These are phyloP conservation scores for Ornithoptera alexandrae DNA, from an alignment of 2,888 invertebrate species.

Conservation along the genomic window DNA sequence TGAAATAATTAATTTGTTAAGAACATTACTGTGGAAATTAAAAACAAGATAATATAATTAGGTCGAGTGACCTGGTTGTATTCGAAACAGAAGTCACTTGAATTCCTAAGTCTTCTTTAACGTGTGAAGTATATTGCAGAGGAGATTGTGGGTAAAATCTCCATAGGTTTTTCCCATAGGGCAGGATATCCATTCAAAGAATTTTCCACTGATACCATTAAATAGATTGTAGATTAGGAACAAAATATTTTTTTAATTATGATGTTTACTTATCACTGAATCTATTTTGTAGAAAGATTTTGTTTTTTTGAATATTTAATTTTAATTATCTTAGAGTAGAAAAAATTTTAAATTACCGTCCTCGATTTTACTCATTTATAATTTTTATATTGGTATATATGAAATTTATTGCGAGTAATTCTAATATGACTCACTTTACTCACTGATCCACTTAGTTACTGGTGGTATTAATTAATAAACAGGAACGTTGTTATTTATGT, in stretches of 20 bases:
- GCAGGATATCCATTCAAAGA: no score
- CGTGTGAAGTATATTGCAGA: no score
- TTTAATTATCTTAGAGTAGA: not conserved
- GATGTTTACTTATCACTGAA: not conserved
- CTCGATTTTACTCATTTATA: not conserved
- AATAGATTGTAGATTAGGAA: no score
- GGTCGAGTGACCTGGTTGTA: no score
- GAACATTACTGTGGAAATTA: not conserved
- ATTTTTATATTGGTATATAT: not conserved
- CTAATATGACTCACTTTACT: slow-evolving; percentile 4
- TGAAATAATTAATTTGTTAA: not conserved
- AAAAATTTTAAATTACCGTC: not conserved
- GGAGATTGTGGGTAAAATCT: no score
- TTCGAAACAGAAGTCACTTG: no score
- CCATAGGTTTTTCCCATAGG: no score
- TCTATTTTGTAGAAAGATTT: not conserved
- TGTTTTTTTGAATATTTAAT: not conserved
- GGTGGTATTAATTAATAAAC: slow-evolving; percentile 15
- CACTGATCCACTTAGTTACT: slow-evolving; percentile 5
- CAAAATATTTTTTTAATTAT: no score
- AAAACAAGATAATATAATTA: not conserved
- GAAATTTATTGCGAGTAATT: not conserved
- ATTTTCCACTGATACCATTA: no score
- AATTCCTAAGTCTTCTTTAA: no score
- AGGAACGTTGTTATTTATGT: slow-evolving; percentile 19